A percentile compares a stretch with the other conserved stretches of the same genome.
These are phyloP conservation scores for Hycleus phaleratus DNA, from an alignment of 1,140 invertebrate species.

Conservation along the genomic window DNA sequence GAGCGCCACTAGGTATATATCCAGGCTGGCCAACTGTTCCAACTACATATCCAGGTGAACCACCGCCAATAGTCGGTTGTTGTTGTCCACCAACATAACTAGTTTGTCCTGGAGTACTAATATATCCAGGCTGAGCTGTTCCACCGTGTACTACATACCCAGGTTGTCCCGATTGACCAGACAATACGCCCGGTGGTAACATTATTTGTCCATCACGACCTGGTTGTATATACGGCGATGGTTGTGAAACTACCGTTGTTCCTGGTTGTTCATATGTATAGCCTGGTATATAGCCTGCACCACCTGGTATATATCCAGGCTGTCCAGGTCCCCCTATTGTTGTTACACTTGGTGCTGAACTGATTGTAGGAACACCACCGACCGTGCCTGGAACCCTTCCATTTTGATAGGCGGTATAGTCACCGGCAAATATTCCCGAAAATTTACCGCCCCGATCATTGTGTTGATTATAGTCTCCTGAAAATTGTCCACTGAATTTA, in stretches of 20 bases:
- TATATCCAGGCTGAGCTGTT: too few relatives aligned
- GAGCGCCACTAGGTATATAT: too few relatives aligned
- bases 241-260: neutral
- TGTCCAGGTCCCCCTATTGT: neutral
- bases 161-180: too few relatives aligned
- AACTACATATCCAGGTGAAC: too few relatives aligned
- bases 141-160: too few relatives aligned
- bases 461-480: slow-evolving; percentile 26
- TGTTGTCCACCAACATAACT: too few relatives aligned
- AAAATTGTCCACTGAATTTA: slow-evolving; percentile 26
- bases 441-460: slow-evolving; percentile 26
- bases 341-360: neutral
- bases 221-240: slow-evolving; percentile 6
- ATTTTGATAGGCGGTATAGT: slow-evolving; percentile 22
- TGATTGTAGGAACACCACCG: neutral
- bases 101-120: too few relatives aligned
- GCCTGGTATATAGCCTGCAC: slow-evolving; percentile 10
- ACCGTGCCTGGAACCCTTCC: neutral
- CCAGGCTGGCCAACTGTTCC: too few relatives aligned
- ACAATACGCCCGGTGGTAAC: neutral
- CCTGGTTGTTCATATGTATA: slow-evolving; percentile 3
- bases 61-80: too few relatives aligned
- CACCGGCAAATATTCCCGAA: slow-evolving; percentile 32
- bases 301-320: neutral
- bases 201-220: slow-evolving; percentile 16